Evolutionary conservation across 2,113 vertebrate genomes (phyloP).

Genomic region (Cyphomyrus plagiostoma): DNA sequence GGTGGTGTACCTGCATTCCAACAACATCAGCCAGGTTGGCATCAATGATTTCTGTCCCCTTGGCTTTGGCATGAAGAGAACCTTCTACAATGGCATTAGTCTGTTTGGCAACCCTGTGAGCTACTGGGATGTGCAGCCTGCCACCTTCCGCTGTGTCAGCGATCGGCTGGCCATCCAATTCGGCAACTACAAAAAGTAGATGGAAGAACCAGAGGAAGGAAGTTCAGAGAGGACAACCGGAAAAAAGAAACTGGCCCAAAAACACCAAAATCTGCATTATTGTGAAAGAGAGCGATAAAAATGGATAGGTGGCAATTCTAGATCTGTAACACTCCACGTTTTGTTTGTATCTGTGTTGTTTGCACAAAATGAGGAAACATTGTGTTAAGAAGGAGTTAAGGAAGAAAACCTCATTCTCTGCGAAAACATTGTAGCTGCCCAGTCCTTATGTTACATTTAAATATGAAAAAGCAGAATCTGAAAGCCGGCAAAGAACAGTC

Average conservation of each 20-base stretch:
- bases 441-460: background rate
- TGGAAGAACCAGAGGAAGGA: background rate
- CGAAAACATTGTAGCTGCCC: background rate
- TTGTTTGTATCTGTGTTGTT: background rate
- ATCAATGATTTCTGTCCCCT: conserved; percentile 77
- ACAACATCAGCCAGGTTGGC: conserved; percentile 69
- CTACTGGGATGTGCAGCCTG: conserved; percentile 85
- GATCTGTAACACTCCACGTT: background rate
- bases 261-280: conserved; percentile 12
- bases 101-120: conserved; percentile 78
- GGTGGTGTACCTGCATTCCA: conserved; percentile 84
- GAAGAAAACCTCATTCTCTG: background rate
- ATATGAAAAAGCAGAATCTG: background rate
- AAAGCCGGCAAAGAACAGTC: background rate
- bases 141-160: conserved; percentile 77
- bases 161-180: conserved; percentile 79
- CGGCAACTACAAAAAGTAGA: conserved; percentile 86
- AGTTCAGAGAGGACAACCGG: background rate
- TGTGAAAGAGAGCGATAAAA: background rate
- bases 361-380: background rate
- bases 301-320: background rate
- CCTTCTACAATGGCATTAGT: conserved; percentile 82
- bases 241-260: background rate
- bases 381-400: background rate
- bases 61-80: conserved; percentile 74